Conservation (phyloP, 2,797 vertebrate genomes). For the Clarias pachynema region DNA sequence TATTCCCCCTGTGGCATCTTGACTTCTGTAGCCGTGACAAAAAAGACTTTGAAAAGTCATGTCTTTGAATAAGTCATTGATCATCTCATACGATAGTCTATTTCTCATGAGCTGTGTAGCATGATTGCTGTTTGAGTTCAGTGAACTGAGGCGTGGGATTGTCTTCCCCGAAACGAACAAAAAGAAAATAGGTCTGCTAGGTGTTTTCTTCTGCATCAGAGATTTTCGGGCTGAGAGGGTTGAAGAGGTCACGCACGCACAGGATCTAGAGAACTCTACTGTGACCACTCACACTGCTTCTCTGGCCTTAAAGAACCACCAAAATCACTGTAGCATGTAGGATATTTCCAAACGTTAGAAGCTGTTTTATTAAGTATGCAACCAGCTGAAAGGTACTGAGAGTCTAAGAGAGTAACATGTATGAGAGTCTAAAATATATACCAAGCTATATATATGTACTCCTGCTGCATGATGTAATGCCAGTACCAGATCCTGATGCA, state of each 20-base stretch:
- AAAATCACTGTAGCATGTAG: not conserved
- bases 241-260: constrained; percentile 15
- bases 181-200: constrained; percentile 33
- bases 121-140: constrained; percentile 75
- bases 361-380: not conserved
- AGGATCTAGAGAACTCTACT: constrained; percentile 18
- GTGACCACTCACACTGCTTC: constrained; percentile 3
- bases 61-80: constrained; percentile 1
- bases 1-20: not conserved
- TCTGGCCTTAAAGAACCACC: not conserved
- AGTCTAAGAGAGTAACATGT: not conserved
- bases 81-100: not conserved
- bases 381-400: not conserved
- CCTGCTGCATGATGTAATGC: not conserved
- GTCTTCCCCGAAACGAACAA: constrained; percentile 34
- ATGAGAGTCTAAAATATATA: not conserved
- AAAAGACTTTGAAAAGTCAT: not conserved
- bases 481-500: not conserved
- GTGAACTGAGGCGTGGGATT: constrained; percentile 60
- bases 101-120: constrained; percentile 72
- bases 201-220: constrained; percentile 42
- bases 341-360: constrained; percentile 4
- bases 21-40: not conserved
- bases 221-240: constrained; percentile 32
- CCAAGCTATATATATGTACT: not conserved